Evolutionary conservation across 2,888 invertebrate genomes (phyloP), one percentile per base, ranked within the genome.

Genomic region (Phorcus lineatus): DNA sequence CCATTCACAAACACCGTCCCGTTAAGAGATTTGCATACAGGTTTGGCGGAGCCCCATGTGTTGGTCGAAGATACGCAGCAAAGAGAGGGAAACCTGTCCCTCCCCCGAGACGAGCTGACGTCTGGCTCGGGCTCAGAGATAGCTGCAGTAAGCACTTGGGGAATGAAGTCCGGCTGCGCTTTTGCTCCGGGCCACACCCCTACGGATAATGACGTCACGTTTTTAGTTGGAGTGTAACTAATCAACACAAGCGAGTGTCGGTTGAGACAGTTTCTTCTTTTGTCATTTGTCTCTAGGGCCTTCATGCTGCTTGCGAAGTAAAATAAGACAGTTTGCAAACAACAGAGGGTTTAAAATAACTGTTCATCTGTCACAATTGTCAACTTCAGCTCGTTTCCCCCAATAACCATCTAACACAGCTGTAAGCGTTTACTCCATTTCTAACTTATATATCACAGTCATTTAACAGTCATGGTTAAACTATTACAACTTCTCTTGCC

Each of bases 281-380:
- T 28, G 62, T 62, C 62, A 24, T 13, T 28, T 28, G 28, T n/a
- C 28, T n/a, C 62, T 62, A 16, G 62, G 24, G 62, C 62, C 28
- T 13, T 62, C 24, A 28, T 28, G 28, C 16, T 62, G 28, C 62
- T 28, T 28, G 28, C 62, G 24, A 62, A 28, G 62, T 62, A 62
- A 62, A 28, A 17, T 62, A 62, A 62, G 28, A 62, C 62, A 62
- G 62, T 62, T 62, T 62, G 62, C 62, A 62, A 62, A 62, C 62
- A 62, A 62, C 28, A 16, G 62, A 62, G 22, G 9, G 28, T 28
- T 62, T 28, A 16, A 62, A 62, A 62, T 62, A 62, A 62, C 28
- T 28, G 19, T 57, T 19, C 57, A 24, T 62, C 24, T 47, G 6
- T 47, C 47, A 47, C 47, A 13, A 47, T 47, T 6, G 7, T 47